Evolutionary conservation across 2,888 invertebrate species (phyloP).

Genomic region (Laothoe populi): DNA sequence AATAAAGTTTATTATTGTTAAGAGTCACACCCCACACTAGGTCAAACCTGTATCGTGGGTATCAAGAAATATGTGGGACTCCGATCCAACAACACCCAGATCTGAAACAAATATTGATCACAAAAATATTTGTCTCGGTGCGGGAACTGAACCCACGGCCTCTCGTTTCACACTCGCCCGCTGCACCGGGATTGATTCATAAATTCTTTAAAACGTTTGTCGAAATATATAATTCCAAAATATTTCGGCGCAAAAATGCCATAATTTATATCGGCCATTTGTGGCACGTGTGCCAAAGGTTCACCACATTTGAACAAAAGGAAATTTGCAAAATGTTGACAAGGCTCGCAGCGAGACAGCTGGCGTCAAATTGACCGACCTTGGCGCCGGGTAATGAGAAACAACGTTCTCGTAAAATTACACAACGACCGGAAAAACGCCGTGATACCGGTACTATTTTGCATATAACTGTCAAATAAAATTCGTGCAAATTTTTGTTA

Average conservation of each 20-base stretch:
- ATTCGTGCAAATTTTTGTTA: slow-evolving; percentile 1
- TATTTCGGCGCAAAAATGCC: not conserved
- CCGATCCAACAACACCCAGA: no score
- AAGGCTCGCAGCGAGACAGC: not conserved
- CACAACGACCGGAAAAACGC: not conserved
- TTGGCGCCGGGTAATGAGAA: slow-evolving; percentile 4
- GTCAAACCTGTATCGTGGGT: no score
- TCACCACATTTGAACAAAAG: not conserved
- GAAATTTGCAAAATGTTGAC: not conserved
- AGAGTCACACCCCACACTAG: no score
- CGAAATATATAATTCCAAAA: not conserved
- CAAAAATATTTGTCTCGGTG: no score
- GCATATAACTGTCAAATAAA: slow-evolving; percentile 13
- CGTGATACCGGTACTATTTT: not conserved
- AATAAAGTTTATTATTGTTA: no score
- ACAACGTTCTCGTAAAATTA: not conserved
- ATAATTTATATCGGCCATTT: not conserved
- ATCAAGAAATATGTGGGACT: no score
- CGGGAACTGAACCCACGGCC: no score
- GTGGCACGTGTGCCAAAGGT: not conserved
- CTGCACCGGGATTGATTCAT: no score
- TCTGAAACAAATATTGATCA: no score
- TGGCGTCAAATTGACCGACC: slow-evolving; percentile 3
- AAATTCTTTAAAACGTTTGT: no score
- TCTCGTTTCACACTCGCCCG: no score